Evolutionary conservation across 2,113 vertebrate genomes (phyloP), one percentile per base, ranked within the genome.

Genomic region (Malurus alboscapulatus): DNA sequence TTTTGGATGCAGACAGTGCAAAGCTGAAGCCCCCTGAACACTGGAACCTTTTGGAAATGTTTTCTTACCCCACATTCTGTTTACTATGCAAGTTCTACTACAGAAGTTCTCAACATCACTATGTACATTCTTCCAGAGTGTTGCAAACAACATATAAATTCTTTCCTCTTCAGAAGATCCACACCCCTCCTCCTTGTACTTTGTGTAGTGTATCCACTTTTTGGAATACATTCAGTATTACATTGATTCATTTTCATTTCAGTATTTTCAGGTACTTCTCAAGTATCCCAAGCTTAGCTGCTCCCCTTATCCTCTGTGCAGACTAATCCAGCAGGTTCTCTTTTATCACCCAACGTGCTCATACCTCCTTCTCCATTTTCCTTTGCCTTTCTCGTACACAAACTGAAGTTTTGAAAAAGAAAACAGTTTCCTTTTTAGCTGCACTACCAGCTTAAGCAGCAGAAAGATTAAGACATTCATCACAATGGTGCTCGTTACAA

Each of bases 371-470:
- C 53, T 84, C 65, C 93, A 38, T 94, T 48, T 5, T 74, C 90
- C 54, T 95, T 84, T 89, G 65, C 55, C 77, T 75, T 92, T 76
- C 90, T 78, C 4, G 4, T 57, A 57, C 12, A 67, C 57, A 75
- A 63, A 84, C 74, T 72, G 32, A 92, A 59, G 20, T 72, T 76
- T 53, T 63, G 75, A 91, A 84, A 87, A 89, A 68, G 54, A 84
- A 89, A 80, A 84, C 40, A 8, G 30, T 84, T 73, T 91, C 86
- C 83, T 91, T 87, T 90, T 90, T 88, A 96, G 91, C 84, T 68
- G 92, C 88, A 74, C 84, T 88, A 42, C 22, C 88, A 91, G 88
- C 89, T 90, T 83, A 96, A 95, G 89, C 89, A 83, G 90, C 63
- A 81, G 71, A 73, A 84, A 94, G 76, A 77, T 68, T 93, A 81